Evolutionary conservation across 2,888 invertebrate species (phyloP), one percentile per base, ranked within the genome.

Genomic region (Ischnus inquisitorius): DNA sequence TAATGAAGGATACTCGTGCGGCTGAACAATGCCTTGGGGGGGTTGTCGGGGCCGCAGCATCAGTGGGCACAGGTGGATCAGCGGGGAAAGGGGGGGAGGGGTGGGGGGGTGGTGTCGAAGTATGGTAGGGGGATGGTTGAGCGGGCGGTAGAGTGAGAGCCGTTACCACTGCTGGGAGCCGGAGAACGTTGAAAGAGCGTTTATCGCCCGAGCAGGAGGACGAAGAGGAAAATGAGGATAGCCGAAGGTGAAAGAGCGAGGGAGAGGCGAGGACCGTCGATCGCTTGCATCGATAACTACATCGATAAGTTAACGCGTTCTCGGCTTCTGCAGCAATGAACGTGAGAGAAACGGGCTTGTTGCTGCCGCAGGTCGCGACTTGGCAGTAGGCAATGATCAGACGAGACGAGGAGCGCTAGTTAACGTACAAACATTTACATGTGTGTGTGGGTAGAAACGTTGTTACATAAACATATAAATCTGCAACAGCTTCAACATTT

Each of bases 1-100:
- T 86, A 84, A 86, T 82, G 82, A 85, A 86, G 85, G 85, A 80
- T 83, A 82, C 83, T 85, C 75, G 82, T 71, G 81, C 81, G 69
- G 80, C 54, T 77, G 68, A 86, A 84, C 84, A 84, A 86, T 86
- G 85, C 80, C 74, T 78, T 60, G 54, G 46, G 75, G 68, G 68
- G 48, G 60, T 67, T 48, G 22, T 54, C 25, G 65, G 68, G 54
- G 16, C 41, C 57, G 72, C 34, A 39, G 72, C 48, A 41, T 62
- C 19, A 64, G 60, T 41, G 64, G 48, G 43, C 57, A 64, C 48
- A 25, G 34, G 54, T 51, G 48, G 60, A 34, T 4, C 2, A n/a
- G 22, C 16, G 22, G 19, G 14, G 12, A 57, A 16, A 14, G 19
- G 39, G 28, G 43, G 22, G 71, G 19, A 5, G 71, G 25, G 34